Conservation (phyloP, 2,113 vertebrate species). For the Microcebus jonahi region DNA sequence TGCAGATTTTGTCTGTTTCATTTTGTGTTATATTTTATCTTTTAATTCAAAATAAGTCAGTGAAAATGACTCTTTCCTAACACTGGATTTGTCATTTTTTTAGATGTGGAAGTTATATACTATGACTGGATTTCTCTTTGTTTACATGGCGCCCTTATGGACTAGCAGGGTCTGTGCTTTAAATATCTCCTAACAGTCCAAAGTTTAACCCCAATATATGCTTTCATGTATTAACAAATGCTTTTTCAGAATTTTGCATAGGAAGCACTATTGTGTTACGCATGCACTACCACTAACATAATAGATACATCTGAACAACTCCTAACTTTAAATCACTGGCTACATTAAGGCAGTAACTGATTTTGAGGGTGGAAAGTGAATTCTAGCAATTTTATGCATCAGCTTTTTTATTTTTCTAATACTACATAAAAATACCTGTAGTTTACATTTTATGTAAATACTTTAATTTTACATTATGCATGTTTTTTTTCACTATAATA, state of each 20-base stretch:
- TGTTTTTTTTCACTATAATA: constrained; percentile 15
- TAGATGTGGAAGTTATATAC: constrained; percentile 77
- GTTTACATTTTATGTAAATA: constrained; percentile 35
- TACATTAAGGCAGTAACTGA: constrained; percentile 53
- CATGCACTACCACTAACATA: constrained; percentile 65
- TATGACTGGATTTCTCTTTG: constrained; percentile 79
- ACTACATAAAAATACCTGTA: background rate
- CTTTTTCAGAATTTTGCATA: background rate
- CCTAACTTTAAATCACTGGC: constrained; percentile 61
- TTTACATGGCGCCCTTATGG: constrained; percentile 74
- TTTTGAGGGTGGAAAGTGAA: constrained; percentile 76
- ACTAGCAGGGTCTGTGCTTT: constrained; percentile 80
- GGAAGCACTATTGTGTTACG: constrained; percentile 42
- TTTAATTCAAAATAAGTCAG: background rate
- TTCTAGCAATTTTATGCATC: constrained; percentile 47
- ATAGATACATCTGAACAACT: background rate
- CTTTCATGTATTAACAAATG: constrained; percentile 67
- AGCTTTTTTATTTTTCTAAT: constrained; percentile 14
- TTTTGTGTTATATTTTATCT: constrained; percentile 26
- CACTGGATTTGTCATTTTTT: constrained; percentile 76
- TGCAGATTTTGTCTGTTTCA: background rate
- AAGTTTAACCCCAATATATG: constrained; percentile 59
- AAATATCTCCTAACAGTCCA: constrained; percentile 72
- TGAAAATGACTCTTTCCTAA: constrained; percentile 62
- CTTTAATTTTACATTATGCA: background rate